Evolutionary conservation across 2,113 vertebrate species (phyloP), one percentile per base, ranked within the genome.

Genomic region (Xiphophorus maculatus): DNA sequence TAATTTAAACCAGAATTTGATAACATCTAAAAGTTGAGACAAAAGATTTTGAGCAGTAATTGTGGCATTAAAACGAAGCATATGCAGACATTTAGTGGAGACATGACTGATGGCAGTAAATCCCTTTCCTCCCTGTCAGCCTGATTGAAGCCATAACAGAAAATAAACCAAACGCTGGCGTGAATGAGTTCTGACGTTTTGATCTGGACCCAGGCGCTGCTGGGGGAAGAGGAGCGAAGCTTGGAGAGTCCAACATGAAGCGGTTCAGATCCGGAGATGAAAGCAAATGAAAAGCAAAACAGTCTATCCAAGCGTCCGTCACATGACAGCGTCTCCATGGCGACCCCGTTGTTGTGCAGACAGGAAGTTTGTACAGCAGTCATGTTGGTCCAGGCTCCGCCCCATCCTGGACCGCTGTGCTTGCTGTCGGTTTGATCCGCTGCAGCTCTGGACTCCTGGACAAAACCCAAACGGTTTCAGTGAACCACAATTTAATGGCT

Each of bases 301-400:
- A 80, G 69, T 69, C 33, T 74, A 70, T 85, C 82, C 74, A 76
- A 70, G 82, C 69, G 4, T 69, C 58, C 40, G 1, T 79, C 65
- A 3, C 42, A 22, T 22, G 62, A 35, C 69, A 54, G 79, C 17
- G 60, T 84, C 75, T 84, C 82, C 75, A 27, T 54, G 66, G 79
- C 61, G 51, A 87, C 62, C 60, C 73, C 22, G 71, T 44, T 35
- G 71, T 44, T 29, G 35, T 4, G 67, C 51, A 71, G 68, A 77
- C 74, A 74, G 77, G 63, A 66, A n/a, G 81, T 81, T 63, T 84
- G 73, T 88, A 83, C 86, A 87, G 88, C 84, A 88, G 88, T 85
- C 82, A 3, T 32, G 66, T 85, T 61, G 1, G 48, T 80, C 82
- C 84, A 79, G 89, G 71, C 87, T 84, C 84, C 5, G 40, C 84